A percentile compares a stretch with the other conserved stretches of the same genome.
Evolutionary conservation across 2,113 vertebrate genomes (phyloP).

Genomic region (Indicator maculatus): DNA sequence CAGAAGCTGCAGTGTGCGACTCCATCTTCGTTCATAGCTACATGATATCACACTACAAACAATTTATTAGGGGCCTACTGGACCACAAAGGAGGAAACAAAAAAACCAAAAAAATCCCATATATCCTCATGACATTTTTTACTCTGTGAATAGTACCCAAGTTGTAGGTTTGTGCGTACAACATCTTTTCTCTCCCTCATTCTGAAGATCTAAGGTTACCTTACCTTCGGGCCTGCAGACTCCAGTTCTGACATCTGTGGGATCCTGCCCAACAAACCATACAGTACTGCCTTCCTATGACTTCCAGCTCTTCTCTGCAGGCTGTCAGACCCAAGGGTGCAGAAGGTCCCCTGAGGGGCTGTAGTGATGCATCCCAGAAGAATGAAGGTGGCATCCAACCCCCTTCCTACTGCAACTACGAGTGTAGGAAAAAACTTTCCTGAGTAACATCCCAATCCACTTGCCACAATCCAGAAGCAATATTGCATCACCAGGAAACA

Average conservation of each 20-base stretch:
- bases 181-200: neutral
- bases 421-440: neutral
- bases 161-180: neutral
- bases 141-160: neutral
- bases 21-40: neutral
- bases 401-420: neutral
- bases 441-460: neutral
- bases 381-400: neutral
- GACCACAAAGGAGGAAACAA: neutral
- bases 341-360: neutral
- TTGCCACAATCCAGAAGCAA: neutral
- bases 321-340: neutral
- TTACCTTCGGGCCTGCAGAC: neutral
- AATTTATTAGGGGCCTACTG: neutral
- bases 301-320: neutral
- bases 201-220: neutral
- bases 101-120: neutral
- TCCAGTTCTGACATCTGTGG: neutral
- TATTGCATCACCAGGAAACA: neutral
- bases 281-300: rapidly evolving
- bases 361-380: neutral
- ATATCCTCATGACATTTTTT: neutral
- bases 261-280: neutral
- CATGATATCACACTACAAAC: neutral
- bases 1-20: neutral